phyloP scores from a whole-genome alignment of 2,797 vertebrate genomes.

The Heteromormyrus szaboi region DNA sequence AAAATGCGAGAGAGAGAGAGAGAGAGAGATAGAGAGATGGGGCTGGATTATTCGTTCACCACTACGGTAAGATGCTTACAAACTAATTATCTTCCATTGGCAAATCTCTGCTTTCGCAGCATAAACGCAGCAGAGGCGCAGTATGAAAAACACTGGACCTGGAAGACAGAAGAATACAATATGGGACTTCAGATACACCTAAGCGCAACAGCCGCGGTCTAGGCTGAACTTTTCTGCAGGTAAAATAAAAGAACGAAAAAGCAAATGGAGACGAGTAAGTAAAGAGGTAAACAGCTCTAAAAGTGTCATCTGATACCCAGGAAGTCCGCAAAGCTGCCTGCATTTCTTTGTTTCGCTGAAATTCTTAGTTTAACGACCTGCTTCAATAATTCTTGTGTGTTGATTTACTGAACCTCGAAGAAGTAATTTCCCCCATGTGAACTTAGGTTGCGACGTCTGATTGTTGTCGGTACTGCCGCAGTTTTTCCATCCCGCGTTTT shows the following conservation, averaged over 20 bases:
- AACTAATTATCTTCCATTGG: constrained; percentile 58
- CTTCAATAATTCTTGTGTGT: neutral
- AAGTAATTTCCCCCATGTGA: neutral
- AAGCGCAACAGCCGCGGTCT: constrained; percentile 35
- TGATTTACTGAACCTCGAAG: neutral
- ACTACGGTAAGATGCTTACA: constrained; percentile 67
- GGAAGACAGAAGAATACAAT: constrained; percentile 6
- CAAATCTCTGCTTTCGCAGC: constrained; percentile 49
- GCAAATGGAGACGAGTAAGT: constrained; percentile 34
- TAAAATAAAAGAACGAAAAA: constrained; percentile 43
- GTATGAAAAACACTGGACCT: constrained; percentile 15
- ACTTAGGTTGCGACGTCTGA: neutral
- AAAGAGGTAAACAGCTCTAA: constrained; percentile 33
- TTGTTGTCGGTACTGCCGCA: neutral
- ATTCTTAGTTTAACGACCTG: constrained; percentile 41
- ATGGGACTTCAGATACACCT: constrained; percentile 32
- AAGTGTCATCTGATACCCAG: constrained; percentile 75
- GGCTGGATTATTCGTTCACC: constrained; percentile 55
- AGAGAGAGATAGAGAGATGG: constrained; percentile 36
- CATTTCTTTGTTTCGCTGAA: constrained; percentile 76
- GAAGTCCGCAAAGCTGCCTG: constrained; percentile 68
- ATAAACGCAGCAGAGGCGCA: constrained; percentile 38
- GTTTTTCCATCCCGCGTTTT: neutral
- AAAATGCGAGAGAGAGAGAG: constrained; percentile 23
- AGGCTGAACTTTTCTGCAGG: constrained; percentile 46